These are phyloP conservation scores for Choreutis nemorana DNA, from an alignment of 2,888 invertebrate species.

Conservation along the genomic window DNA sequence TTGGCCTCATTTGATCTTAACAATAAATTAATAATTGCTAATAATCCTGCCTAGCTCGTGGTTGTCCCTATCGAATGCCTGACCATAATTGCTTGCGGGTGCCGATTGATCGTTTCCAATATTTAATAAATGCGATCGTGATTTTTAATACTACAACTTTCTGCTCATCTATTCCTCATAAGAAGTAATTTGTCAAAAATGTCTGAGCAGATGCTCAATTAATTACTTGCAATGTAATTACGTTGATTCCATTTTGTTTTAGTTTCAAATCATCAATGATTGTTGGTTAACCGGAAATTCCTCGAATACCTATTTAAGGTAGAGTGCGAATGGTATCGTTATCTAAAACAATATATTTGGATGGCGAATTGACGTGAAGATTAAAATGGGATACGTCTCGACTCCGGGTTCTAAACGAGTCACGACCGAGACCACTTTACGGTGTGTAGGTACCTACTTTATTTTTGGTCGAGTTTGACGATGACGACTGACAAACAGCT, in stretches of 20 bases:
- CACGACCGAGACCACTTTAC: constrained; percentile 54
- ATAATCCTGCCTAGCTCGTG: constrained; percentile 34
- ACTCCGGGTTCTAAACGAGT: constrained; percentile 40
- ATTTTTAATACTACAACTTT: constrained; percentile 30
- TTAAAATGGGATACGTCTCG: constrained; percentile 31
- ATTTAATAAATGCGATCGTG: constrained; percentile 51
- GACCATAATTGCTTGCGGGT: constrained; percentile 35
- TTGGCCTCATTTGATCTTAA: constrained; percentile 45
- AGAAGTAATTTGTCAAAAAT: too few relatives aligned
- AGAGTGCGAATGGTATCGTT: constrained; percentile 31
- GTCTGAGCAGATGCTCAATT: too few relatives aligned
- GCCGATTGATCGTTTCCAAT: constrained; percentile 50
- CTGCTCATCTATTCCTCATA: too few relatives aligned
- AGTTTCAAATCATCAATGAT: too few relatives aligned
- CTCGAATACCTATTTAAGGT: too few relatives aligned
- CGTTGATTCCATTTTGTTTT: too few relatives aligned
- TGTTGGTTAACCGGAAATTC: constrained; percentile 43
- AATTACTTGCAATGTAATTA: too few relatives aligned
- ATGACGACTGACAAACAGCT: constrained; percentile 36
- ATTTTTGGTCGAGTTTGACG: constrained; percentile 42
- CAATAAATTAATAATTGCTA: constrained; percentile 51
- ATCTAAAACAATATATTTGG: constrained; percentile 46
- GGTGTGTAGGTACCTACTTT: constrained; percentile 50
- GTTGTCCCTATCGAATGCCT: constrained; percentile 30
- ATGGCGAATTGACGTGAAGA: constrained; percentile 36